A percentile compares a stretch with the other conserved stretches of the same genome.
Conservation (phyloP, 2,797 vertebrate genomes). For the Chelon labrosus region DNA sequence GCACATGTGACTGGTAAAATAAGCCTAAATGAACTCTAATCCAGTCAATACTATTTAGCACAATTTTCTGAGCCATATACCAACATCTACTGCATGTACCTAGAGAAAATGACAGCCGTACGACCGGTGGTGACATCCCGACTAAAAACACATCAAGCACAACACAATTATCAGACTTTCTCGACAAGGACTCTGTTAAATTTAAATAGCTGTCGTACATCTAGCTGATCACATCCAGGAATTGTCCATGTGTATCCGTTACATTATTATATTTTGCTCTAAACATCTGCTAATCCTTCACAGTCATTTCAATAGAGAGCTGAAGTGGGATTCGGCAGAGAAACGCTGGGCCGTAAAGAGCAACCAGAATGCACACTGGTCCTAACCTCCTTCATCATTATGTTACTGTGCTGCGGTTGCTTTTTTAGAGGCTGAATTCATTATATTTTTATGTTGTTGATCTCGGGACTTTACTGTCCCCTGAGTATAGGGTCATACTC, state of each 20-base stretch:
- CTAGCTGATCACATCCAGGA: background rate
- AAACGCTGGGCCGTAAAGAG: slow-evolving; percentile 28
- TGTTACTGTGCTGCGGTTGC: slow-evolving; percentile 56
- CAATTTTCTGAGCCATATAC: slow-evolving; percentile 20
- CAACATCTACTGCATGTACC: background rate
- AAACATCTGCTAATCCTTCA: slow-evolving; percentile 35
- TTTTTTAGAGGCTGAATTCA: slow-evolving; percentile 61
- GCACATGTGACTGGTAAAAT: background rate
- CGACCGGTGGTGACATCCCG: background rate
- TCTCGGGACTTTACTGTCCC: slow-evolving; percentile 57
- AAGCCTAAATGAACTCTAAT: slow-evolving; percentile 5
- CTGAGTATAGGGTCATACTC: slow-evolving; percentile 61
- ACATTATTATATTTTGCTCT: background rate
- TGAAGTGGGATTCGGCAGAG: slow-evolving; percentile 13
- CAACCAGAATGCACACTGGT: slow-evolving; percentile 19
- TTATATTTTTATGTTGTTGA: slow-evolving; percentile 78
- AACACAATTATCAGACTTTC: background rate
- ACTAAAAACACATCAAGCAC: background rate
- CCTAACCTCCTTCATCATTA: slow-evolving; percentile 57
- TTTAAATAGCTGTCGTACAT: background rate
- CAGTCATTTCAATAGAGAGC: slow-evolving; percentile 26
- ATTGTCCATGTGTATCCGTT: background rate
- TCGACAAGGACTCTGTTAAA: background rate
- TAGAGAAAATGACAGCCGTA: slow-evolving; percentile 1
- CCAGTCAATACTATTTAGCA: background rate